Percentiles rank a stretch among this genome's conserved stretches.
Conservation (phyloP, 2,113 vertebrate genomes). For the Narcine bancroftii region DNA sequence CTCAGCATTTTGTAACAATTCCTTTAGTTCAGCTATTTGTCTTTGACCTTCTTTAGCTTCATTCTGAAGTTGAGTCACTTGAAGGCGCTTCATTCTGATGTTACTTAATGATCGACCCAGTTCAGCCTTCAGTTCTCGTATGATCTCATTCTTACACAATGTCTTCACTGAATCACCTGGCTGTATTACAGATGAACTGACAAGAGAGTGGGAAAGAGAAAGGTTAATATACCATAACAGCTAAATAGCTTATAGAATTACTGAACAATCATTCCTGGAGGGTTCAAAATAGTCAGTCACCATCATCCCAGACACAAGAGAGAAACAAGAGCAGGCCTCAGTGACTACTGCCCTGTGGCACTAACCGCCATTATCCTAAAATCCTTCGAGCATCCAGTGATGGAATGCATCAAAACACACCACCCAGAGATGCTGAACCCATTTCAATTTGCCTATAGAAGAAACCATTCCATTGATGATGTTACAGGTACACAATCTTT, state of each 20-base stretch:
- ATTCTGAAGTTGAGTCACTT: slow-evolving; percentile 69
- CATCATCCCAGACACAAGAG: no score
- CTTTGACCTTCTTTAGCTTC: slow-evolving; percentile 60
- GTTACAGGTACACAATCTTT: no score
- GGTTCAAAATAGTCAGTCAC: no score
- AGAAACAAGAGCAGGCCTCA: no score
- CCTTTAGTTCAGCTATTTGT: slow-evolving; percentile 56
- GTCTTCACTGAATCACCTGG: slow-evolving; percentile 51
- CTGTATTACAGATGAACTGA: slow-evolving; percentile 40
- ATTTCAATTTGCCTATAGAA: no score
- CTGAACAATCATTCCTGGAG: no score
- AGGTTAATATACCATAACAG: background rate
- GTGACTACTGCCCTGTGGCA: no score
- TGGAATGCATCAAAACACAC: no score
- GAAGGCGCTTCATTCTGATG: slow-evolving; percentile 73
- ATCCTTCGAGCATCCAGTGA: no score
- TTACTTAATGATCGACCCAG: slow-evolving; percentile 72
- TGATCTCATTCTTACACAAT: slow-evolving; percentile 66
- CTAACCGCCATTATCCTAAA: no score
- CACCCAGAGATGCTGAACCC: no score
- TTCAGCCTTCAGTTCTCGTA: slow-evolving; percentile 66
- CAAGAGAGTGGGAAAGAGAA: background rate
- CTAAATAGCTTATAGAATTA: background rate
- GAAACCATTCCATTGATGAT: no score
- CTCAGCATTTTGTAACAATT: slow-evolving; percentile 54